Percentiles rank a stretch among this genome's conserved stretches.
Conservation (phyloP, 2,113 vertebrate genomes). For the Reinhardtius hippoglossoides region DNA sequence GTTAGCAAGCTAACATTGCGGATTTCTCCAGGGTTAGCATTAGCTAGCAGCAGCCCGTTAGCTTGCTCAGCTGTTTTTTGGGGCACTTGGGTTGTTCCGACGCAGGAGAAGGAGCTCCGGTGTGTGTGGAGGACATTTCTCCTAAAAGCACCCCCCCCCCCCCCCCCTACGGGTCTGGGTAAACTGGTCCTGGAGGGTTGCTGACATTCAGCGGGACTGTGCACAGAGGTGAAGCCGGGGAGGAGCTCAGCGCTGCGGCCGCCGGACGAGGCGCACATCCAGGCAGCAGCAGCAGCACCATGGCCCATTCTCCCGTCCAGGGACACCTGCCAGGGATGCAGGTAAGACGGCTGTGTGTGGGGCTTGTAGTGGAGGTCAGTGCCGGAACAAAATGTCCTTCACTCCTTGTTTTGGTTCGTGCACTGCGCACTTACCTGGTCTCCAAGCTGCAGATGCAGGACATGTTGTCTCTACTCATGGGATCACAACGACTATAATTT, state of each 20-base stretch:
- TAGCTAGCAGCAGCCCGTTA: conserved; percentile 38
- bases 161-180: not conserved
- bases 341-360: conserved; percentile 78
- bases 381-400: conserved; percentile 14
- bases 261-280: conserved; percentile 24
- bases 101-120: not conserved
- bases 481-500: not conserved
- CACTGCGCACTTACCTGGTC: not conserved
- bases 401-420: not conserved
- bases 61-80: conserved; percentile 68
- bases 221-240: conserved; percentile 41
- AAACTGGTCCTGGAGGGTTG: conserved; percentile 4
- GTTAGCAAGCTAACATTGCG: conserved; percentile 61
- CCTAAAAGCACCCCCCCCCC: not conserved
- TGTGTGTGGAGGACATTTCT: conserved; percentile 11
- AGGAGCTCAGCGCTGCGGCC: conserved; percentile 20
- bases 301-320: conserved; percentile 95
- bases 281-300: conserved; percentile 67
- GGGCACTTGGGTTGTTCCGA: conserved; percentile 19
- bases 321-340: conserved; percentile 94
- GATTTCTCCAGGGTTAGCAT: conserved; percentile 65
- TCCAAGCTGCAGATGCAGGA: too few relatives aligned
- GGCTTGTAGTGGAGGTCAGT: not conserved
- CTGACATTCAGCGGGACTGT: conserved; percentile 37
- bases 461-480: not conserved